A percentile compares a stretch with the other conserved stretches of the same genome.
Evolutionary conservation across 2,113 vertebrate species (phyloP).

Genomic region (Sula dactylatra): DNA sequence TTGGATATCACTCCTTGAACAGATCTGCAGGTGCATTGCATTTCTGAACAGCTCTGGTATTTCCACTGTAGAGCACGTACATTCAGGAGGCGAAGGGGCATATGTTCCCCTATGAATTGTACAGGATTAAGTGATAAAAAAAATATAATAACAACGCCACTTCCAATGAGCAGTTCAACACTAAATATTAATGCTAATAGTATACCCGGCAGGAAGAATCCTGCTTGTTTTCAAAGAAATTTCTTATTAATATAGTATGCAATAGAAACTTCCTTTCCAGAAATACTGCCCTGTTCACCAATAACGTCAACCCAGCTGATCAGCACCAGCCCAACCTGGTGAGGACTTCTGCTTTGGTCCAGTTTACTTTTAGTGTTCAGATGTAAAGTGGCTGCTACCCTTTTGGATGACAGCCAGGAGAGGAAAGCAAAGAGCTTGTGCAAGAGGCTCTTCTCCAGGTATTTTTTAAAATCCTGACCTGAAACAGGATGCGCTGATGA

Average conservation of each 20-base stretch:
- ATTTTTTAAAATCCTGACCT: neutral
- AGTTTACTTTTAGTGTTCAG: neutral
- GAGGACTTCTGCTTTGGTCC: neutral
- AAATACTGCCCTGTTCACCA: neutral
- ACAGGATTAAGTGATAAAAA: neutral
- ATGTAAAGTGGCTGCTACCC: neutral
- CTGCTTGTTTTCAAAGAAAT: neutral
- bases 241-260: neutral
- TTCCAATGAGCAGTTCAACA: neutral
- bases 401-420: neutral
- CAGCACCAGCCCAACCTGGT: neutral
- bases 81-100: neutral
- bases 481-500: neutral
- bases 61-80: rapidly evolving
- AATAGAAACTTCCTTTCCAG: neutral
- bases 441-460: neutral
- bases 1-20: neutral
- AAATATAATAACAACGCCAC: neutral
- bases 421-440: neutral
- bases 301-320: neutral
- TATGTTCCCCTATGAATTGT: neutral
- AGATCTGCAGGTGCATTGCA: neutral
- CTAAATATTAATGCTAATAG: neutral
- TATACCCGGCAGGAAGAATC: neutral
- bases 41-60: neutral